Evolutionary conservation across 2,888 invertebrate species (phyloP).

Genomic region (Eubasilissa splendida): DNA sequence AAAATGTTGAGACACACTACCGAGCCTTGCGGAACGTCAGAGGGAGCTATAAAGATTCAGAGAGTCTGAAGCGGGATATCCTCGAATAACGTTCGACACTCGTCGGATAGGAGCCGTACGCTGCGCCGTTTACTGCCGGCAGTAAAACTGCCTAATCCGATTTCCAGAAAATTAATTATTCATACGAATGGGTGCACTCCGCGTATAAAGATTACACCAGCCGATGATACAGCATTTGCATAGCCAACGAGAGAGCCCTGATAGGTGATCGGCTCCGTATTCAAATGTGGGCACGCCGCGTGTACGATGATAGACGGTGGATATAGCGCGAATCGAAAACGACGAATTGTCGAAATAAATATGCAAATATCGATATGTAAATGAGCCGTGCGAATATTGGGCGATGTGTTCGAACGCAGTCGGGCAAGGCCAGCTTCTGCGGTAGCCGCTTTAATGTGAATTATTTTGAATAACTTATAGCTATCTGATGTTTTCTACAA

Average conservation of each 20-base stretch:
- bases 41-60: too few species aligned
- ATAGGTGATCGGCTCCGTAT: conserved; percentile 24
- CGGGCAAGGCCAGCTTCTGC: too few species aligned
- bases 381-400: background rate
- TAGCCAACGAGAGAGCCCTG: conserved; percentile 14
- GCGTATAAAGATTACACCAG: conserved; percentile 23
- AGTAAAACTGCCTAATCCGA: conserved; percentile 44
- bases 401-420: background rate
- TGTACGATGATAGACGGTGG: background rate
- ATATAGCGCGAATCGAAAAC: background rate
- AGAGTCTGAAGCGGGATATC: background rate
- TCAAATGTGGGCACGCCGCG: background rate
- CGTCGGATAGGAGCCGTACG: conserved; percentile 12
- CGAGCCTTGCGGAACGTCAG: too few species aligned
- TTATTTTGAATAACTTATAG: too few species aligned
- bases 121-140: conserved; percentile 34
- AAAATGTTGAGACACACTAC: too few species aligned
- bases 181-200: conserved; percentile 36
- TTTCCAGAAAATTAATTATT: conserved; percentile 44
- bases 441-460: too few species aligned
- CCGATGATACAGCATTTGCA: conserved; percentile 18
- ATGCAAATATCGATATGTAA: background rate
- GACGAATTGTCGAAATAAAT: background rate
- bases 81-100: background rate
- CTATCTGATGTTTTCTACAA: too few species aligned